Base-by-base conservation (phyloP, 2,888 invertebrate genomes). In the Aleiodes testaceus region DNA sequence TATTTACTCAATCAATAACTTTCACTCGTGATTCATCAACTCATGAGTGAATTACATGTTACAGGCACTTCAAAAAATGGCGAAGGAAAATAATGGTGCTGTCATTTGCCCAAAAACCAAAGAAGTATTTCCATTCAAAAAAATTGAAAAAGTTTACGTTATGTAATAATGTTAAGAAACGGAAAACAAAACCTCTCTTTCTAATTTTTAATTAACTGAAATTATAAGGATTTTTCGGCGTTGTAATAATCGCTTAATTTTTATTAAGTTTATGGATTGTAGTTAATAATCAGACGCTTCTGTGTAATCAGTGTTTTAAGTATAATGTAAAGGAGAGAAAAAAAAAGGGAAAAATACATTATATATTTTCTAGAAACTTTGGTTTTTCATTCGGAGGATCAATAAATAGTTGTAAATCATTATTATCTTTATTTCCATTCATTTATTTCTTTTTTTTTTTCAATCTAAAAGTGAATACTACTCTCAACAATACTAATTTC, bases 131-230 rank as follows among this genome's bases (percentile, higher is more conserved):
- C 92, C 93, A 75, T 92, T 96, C 87, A 95, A 96, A 80, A 97
- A 97, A 87, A 94, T 96, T 59, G 97, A 98, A 87, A 98, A 98
- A 89, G 98, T 99, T 61, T 99, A 94, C 87, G 97, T 99, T 68
- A 98, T 99, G 98, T 99, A 92, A 92, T 83, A 82, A 75, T 36
- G 36, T 36, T 36, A 36, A 36, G 7, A 36, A 11, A 36, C 6
- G 9, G 53, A 44, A 26, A 26, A 26, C 30, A 59, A 36, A 59
- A 59, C 14, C 1, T 49, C 14, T 49, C 49, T 16, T 16, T 49
- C 53, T 11, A 59, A 16, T 55, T 16, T 36, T 36, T 36, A 36
- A 36, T 36, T 36, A n/a, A 36, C 36, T 36, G 9, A 9, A 36
- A 36, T 36, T 36, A 36, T 36, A 36, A 36, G 36, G 14, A 55